Evolutionary conservation across 2,797 vertebrate species (phyloP).

Genomic region (Mus minutoides): DNA sequence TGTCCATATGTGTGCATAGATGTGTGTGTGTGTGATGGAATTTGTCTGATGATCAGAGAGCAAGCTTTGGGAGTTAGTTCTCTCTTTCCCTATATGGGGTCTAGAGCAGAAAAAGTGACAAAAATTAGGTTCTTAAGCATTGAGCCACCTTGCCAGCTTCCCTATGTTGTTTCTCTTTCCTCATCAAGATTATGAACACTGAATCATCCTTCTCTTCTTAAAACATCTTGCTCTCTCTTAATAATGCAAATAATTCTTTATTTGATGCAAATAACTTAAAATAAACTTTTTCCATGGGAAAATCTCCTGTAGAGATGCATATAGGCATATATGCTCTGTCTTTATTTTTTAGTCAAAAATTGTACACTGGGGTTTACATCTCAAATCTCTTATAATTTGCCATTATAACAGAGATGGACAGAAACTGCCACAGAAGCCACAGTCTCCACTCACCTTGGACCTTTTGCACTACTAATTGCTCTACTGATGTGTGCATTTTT

Average conservation of each 20-base stretch:
- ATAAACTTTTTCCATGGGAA: background rate
- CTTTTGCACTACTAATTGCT: background rate
- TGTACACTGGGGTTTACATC: background rate
- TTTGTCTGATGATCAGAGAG: background rate
- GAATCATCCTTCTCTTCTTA: background rate
- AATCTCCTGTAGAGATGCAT: background rate
- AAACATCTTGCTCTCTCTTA: accelerated
- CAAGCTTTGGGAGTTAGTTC: background rate
- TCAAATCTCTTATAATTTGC: background rate
- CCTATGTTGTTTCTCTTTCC: background rate
- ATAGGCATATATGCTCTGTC: background rate
- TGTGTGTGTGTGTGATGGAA: background rate
- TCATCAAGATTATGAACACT: background rate
- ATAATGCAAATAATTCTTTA: background rate
- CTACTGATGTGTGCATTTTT: background rate
- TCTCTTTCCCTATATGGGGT: background rate
- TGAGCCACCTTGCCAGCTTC: too few relatives aligned
- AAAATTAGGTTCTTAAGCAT: too few relatives aligned
- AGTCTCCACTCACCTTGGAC: background rate
- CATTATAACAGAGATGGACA: background rate
- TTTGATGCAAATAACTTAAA: background rate
- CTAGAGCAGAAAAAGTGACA: background rate
- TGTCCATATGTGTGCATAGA: background rate
- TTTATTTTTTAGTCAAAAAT: background rate
- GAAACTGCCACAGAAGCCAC: background rate